Evolutionary conservation across 2,888 invertebrate genomes (phyloP), one percentile per base, ranked within the genome.

Genomic region (Notodromas monacha): DNA sequence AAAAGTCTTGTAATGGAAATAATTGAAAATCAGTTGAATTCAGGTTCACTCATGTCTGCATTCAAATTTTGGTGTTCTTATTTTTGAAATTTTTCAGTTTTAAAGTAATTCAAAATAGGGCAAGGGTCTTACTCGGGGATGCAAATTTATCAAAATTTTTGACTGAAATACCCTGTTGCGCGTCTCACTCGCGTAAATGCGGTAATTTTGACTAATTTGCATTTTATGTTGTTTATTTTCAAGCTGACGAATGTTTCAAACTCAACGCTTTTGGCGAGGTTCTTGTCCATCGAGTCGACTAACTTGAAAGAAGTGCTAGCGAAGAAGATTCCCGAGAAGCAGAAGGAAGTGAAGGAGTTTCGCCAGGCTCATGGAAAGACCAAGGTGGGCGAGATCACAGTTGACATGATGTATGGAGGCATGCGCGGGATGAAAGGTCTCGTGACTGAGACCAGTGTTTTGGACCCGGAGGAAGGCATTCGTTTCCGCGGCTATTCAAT

Each of bases 321-420:
- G 35, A 63, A 68, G 32, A 76, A 77, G 52, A 70, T 96, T 41
- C 81, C 86, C 27, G 64, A 66, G 42, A 81, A 92, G 52, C 84
- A 84, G 47, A 74, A 76, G 46, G 67, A 70, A 41, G 65, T 92
- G 31, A 74, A 74, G 48, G 66, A 64, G 32, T 92, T 99, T 59
- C 65, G 89, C 33, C 74, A 81, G 51, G 56, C 67, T 41, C 60
- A 79, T 65, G 92, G 86, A 26, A 46, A 54, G 40, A 67, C 68
- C 37, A 77, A 79, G 57, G 73, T 92, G 44, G 92, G 96, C 38
- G 81, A 92, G 46, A 77, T 92, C 46, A 89, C 81, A 44, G 67
- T 99, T 37, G 86, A 96, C 49, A 89, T 89, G 89, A 86, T 58
- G 42, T 62, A 86, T 53, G 81, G 84, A 40, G 86, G 86, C 30